Evolutionary conservation across 2,888 invertebrate species (phyloP), one percentile per base, ranked within the genome.

Genomic region (Hedychridium roseum): DNA sequence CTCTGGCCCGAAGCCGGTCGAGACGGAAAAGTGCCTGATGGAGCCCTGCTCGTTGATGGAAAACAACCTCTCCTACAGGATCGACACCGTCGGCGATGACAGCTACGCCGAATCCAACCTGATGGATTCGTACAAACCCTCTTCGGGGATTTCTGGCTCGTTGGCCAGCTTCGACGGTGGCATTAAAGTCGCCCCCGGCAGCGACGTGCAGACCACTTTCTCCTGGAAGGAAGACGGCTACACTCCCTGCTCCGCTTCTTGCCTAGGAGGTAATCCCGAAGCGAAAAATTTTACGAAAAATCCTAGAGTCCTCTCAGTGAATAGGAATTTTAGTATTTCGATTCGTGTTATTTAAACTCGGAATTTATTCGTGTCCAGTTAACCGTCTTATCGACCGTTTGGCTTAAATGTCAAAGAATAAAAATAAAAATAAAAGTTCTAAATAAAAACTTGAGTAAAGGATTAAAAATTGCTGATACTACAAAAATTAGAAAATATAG

Each of bases 231-330:
- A 91, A 69, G 88, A 89, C 66, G 94, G 94, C 0, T 95, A 92
- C 69, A 93, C 93, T 0, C 91, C 92, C 52, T 98, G 98, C 82
- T 96, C 94, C 69, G 94, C 94, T 0, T 92, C 94, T 5, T 98
- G 97, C 73, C 84, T 97, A 1, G 96, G 96, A 60, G 91, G 92
- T 71, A 64, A n/a, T n/a, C n/a, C n/a, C n/a, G n/a, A n/a, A n/a
- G n/a, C n/a, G n/a, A n/a, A n/a, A n/a, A n/a, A n/a, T n/a, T n/a
- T n/a, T n/a, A n/a, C n/a, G n/a, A n/a, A n/a, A n/a, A n/a, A n/a
- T n/a, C n/a, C n/a, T n/a, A n/a, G n/a, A n/a, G n/a, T n/a, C n/a
- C n/a, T n/a, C n/a, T n/a, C n/a, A n/a, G n/a, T n/a, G n/a, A n/a
- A n/a, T n/a, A n/a, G n/a, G n/a, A n/a, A n/a, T n/a, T n/a, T n/a